Conservation (phyloP, 2,797 vertebrate genomes). For the Microchirus variegatus region DNA sequence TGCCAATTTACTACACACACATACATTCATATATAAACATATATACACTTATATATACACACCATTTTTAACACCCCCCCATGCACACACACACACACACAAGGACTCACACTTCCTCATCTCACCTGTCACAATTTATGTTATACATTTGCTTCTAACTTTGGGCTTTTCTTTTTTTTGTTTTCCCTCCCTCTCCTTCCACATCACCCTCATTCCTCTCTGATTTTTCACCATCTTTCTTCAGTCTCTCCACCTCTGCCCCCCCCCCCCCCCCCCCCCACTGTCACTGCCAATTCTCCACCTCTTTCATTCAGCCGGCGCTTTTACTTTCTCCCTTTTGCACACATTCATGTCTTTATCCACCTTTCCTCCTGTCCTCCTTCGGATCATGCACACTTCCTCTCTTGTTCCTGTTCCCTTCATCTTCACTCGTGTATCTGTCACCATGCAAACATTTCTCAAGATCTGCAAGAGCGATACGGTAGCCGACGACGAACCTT, state of each 20-base stretch:
- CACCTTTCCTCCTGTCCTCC: constrained; percentile 25
- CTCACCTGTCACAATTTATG: constrained; percentile 67
- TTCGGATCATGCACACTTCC: constrained; percentile 29
- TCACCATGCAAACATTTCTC: constrained; percentile 8
- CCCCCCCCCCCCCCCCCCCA: constrained; percentile 52
- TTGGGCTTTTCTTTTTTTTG: constrained; percentile 11
- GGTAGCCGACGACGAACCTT: not conserved
- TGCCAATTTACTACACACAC: constrained; percentile 61
- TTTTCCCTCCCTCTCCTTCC: constrained; percentile 20
- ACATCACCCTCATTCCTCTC: constrained; percentile 37
- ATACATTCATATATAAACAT: constrained; percentile 27
- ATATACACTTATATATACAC: constrained; percentile 15
- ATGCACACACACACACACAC: constrained; percentile 22
- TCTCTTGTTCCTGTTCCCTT: constrained; percentile 19
- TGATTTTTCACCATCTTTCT: constrained; percentile 26
- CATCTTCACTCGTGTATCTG: constrained; percentile 24
- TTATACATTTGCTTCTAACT: constrained; percentile 41
- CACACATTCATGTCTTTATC: constrained; percentile 3
- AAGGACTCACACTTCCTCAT: constrained; percentile 20
- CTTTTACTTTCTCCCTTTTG: constrained; percentile 10
- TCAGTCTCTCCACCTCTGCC: constrained; percentile 35
- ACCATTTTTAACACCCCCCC: constrained; percentile 13
- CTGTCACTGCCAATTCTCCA: constrained; percentile 54
- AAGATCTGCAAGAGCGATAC: constrained; percentile 2
- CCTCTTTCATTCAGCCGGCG: constrained; percentile 40